Conservation (phyloP, 2,797 vertebrate species). For the Hipposideros larvatus region DNA sequence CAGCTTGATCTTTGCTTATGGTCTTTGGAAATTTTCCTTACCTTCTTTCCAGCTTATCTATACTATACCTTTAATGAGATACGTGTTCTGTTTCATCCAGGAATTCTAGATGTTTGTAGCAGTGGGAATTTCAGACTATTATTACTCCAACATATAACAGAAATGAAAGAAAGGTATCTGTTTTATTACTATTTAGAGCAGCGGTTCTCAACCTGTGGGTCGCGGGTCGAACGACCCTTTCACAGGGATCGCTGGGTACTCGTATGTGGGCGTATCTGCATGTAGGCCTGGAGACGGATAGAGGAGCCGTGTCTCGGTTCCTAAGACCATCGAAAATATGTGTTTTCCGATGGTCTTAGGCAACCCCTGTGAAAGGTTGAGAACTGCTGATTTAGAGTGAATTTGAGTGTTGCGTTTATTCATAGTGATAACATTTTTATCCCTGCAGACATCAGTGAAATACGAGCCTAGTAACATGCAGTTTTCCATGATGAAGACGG, state of each 20-base stretch:
- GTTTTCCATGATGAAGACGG: conserved; percentile 96
- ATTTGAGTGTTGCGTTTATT: neutral
- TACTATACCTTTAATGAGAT: conserved; percentile 19
- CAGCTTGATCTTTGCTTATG: neutral
- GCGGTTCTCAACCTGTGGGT: too few relatives aligned
- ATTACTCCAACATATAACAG: conserved; percentile 27
- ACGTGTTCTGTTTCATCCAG: neutral
- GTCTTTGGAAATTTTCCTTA: neutral
- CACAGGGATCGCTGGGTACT: too few relatives aligned
- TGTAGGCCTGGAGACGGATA: too few relatives aligned
- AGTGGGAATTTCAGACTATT: conserved; percentile 29
- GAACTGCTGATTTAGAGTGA: neutral
- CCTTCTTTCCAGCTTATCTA: conserved; percentile 1
- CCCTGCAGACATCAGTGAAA: conserved; percentile 91
- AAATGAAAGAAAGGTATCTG: conserved; percentile 11
- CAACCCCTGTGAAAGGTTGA: too few relatives aligned
- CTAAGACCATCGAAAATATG: too few relatives aligned
- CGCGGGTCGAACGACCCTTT: too few relatives aligned
- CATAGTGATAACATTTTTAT: conserved; percentile 52
- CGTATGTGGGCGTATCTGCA: too few relatives aligned
- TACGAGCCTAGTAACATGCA: conserved; percentile 94
- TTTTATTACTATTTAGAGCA: neutral
- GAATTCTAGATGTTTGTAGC: conserved; percentile 44
- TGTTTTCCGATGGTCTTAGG: too few relatives aligned
- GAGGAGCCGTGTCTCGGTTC: too few relatives aligned